A percentile compares a stretch with the other conserved stretches of the same genome.
phyloP scores from a whole-genome alignment of 2,113 vertebrate species.

The Notarius quadriscutis region DNA sequence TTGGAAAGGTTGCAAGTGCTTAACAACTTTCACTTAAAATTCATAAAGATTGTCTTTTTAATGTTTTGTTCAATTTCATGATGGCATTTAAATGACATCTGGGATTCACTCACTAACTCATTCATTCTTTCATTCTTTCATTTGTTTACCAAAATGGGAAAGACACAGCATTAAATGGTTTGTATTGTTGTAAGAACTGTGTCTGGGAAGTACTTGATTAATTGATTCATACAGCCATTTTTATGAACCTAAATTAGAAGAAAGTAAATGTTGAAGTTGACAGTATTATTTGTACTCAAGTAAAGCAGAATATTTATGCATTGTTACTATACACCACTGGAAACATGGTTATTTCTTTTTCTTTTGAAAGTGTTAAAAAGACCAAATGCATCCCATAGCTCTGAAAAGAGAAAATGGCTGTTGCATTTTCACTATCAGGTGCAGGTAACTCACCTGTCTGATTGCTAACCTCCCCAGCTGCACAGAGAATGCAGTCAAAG shows the following conservation, averaged over 20 bases:
- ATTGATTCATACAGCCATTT: neutral
- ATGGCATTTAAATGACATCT: neutral
- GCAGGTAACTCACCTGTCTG: slow-evolving; percentile 56
- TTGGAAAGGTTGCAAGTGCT: neutral
- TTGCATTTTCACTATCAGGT: neutral
- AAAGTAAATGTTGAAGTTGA: neutral
- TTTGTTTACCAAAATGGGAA: neutral
- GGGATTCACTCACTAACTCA: neutral
- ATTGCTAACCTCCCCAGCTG: slow-evolving; percentile 66
- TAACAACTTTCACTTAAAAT: neutral
- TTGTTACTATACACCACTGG: neutral
- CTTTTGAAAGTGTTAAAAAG: neutral
- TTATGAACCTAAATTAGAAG: neutral
- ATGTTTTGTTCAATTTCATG: neutral
- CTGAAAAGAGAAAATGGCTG: neutral
- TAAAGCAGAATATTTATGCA: neutral
- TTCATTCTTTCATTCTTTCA: neutral
- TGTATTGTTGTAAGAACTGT: neutral
- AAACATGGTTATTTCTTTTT: neutral
- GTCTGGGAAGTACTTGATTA: no score
- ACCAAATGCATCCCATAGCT: neutral
- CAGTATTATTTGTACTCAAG: neutral
- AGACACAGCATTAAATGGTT: neutral
- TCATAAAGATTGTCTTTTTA: neutral
- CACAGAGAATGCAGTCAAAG: slow-evolving; percentile 65